Evolutionary conservation across 2,113 vertebrate genomes (phyloP).

Genomic region (Apodemus sylvaticus): DNA sequence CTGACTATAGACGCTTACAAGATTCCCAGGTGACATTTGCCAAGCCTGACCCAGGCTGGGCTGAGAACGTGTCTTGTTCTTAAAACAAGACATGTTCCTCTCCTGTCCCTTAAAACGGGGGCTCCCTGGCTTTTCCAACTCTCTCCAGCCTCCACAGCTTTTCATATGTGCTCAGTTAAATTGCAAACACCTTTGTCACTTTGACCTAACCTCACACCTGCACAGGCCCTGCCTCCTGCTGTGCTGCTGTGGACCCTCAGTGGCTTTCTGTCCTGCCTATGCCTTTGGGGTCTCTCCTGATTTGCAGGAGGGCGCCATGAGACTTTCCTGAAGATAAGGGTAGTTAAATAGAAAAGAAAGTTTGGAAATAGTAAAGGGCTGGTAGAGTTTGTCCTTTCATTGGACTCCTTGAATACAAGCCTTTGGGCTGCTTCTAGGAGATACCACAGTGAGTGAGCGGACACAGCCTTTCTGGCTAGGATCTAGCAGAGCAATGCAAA

Average conservation of each 20-base stretch:
- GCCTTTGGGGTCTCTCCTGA: not conserved
- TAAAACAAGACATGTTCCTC: not conserved
- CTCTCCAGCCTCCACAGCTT: not conserved
- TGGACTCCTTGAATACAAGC: not conserved
- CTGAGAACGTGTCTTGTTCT: not conserved
- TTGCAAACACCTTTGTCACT: not conserved
- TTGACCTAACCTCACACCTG: not conserved
- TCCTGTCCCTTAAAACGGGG: not conserved
- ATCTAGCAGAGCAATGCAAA: not conserved
- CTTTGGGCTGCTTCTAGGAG: not conserved
- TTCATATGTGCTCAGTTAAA: not conserved
- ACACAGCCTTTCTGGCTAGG: not conserved
- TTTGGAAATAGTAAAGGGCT: not conserved
- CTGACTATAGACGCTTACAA: not conserved
- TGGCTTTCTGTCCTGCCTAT: not conserved
- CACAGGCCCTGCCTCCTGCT: not conserved
- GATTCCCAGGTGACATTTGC: not conserved
- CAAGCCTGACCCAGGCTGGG: not conserved
- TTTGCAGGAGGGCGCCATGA: not conserved
- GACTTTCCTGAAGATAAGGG: not conserved
- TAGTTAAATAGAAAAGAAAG: not conserved
- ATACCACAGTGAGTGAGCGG: not conserved
- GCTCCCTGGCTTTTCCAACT: slow-evolving; percentile 7
- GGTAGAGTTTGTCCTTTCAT: not conserved
- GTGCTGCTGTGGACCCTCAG: not conserved